Evolutionary conservation across 2,113 vertebrate species (phyloP), one percentile per base, ranked within the genome.

Genomic region (Isichthys henryi): DNA sequence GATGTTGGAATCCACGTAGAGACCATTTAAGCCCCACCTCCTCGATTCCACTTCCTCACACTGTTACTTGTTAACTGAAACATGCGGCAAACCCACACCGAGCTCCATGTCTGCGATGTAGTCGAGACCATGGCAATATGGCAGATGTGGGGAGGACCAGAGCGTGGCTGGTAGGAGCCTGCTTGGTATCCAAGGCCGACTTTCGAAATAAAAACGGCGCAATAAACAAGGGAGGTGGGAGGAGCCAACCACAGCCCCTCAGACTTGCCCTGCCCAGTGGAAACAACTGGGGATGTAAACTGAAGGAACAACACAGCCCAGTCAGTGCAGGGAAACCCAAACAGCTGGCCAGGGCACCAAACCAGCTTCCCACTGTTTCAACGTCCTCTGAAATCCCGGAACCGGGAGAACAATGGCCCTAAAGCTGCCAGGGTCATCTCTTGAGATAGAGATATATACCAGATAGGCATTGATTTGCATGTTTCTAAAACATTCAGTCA

Each of bases 301-400:
- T 88, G 91, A 45, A 93, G 91, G 93, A 92, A 93, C 92, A 92
- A 93, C 83, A 93, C 91, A 88, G 89, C 89, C 62, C 21, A 19
- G 21, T 9, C 53, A 9, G n/a, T 17, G 48, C 31, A n/a, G 50
- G 27, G 74, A 19, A 62, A 43, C 49, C 53, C 86, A 56, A 80
- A 88, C 66, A 52, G 82, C 62, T 53, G 74, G 70, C 52, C 19
- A 82, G 74, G 70, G n/a, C 74, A 43, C 31, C 50, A 82, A 56
- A 82, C 31, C 48, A 43, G 31, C 31, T 43, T 58, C 27, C 19
- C n/a, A 15, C 31, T 3, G 70, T 5, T 88, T 49, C 48, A 2
- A 50, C 31, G 39, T 74, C 23, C 31, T 31, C 31, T 31, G 3
- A 35, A 35, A 35, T 39, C 13, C 11, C 27, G 1, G 21, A 84